phyloP scores from a whole-genome alignment of 2,888 invertebrate species.

The Dasysyrphus tricinctus region DNA sequence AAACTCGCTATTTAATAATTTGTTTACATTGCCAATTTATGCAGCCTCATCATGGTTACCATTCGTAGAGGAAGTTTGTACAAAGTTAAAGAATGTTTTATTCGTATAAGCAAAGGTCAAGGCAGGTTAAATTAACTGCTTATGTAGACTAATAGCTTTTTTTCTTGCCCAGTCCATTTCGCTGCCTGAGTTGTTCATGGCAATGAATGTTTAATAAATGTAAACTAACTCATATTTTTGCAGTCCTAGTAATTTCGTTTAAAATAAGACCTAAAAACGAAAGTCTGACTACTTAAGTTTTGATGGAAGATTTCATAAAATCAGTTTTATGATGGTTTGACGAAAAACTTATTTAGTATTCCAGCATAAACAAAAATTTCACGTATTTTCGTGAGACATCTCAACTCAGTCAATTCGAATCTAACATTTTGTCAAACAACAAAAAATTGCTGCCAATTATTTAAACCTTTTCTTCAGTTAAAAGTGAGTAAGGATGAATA shows the following conservation, averaged over 20 bases:
- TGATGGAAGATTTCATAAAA: too few species aligned
- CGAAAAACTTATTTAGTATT: too few species aligned
- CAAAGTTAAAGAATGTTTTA: background rate
- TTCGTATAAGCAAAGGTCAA: background rate
- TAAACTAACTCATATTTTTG: background rate
- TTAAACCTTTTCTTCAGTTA: background rate
- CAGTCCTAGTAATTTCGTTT: too few species aligned
- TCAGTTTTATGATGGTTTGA: too few species aligned
- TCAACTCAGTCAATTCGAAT: background rate
- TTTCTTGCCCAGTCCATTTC: background rate
- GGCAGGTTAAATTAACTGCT: background rate
- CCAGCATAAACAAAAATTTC: background rate
- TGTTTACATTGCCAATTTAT: conserved; percentile 63
- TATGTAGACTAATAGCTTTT: background rate
- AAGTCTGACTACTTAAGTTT: too few species aligned
- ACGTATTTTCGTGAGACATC: background rate
- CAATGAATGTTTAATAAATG: background rate
- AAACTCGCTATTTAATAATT: conserved; percentile 41
- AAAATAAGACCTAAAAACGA: background rate
- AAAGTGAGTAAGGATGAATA: background rate
- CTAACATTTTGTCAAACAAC: background rate
- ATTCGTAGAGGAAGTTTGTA: background rate
- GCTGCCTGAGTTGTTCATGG: background rate
- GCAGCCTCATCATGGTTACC: conserved; percentile 3
- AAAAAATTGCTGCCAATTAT: background rate